Base-by-base conservation (phyloP, 2,113 vertebrate species). In the Columbina picui region DNA sequence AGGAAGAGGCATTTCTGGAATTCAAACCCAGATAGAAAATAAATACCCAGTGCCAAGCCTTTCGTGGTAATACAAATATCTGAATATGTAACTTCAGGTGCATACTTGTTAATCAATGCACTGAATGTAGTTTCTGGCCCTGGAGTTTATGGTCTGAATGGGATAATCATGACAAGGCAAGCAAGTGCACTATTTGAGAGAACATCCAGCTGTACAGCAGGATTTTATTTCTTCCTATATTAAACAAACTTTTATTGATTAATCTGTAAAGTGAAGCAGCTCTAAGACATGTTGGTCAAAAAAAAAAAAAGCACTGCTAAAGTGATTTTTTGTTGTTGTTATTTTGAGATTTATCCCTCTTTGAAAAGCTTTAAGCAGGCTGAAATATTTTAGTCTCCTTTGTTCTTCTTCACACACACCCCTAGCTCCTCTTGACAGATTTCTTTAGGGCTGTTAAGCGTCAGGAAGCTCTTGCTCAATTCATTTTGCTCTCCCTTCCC, bases 1-100 rank as follows among this genome's bases (percentile, higher is more conserved):
- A 97, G 97, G 67, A 85, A 73, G 52, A 94, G n/a, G 87, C 60
- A 96, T 97, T 92, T 89, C 91, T 94, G 95, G 96, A 89, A 96
- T 95, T 93, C 89, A 95, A 39, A 30, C 1, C 1, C 36, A 90
- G 88, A 95, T 81, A 95, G 75, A 81, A 82, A 87, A 92, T 55
- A 55, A 78, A 39, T 45, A 49, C 16, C 34, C 47, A 57, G 32
- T 64, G 80, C 79, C 90, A 94, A 90, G 70, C 21, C 25, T 87
- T 65, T 29, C 80, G 55, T 61, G 93, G 65, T 41, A 82, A 41
- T 64, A 39, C 47, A 73, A 80, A 78, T 90, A 67, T 77, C 81
- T 71, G 38, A 61, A 39, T 36, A 32, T n/a, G 45, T 68, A 91
- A 61, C 57, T 76, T 87, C 32, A 78, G 93, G 59, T 91, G 45